Conservation (phyloP, 2,888 invertebrate species). For the Quadriops clusia region DNA sequence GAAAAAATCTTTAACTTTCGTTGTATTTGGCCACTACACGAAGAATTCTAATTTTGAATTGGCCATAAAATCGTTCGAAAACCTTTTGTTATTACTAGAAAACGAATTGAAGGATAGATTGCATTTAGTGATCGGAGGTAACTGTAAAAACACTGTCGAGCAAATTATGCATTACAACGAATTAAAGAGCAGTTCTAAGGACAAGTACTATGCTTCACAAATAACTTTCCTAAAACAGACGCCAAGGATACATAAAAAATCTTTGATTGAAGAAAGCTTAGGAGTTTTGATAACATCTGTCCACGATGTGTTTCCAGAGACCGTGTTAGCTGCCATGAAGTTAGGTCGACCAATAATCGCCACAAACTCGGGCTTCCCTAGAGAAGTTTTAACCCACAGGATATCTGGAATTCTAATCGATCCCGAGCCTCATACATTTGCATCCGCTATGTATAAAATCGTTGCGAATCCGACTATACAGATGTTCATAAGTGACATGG, state of each 20-base stretch:
- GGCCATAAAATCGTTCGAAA: slow-evolving; percentile 29
- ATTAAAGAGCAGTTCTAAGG: slow-evolving; percentile 24
- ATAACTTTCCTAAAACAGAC: slow-evolving; percentile 29
- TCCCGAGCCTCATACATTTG: slow-evolving; percentile 25
- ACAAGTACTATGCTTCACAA: slow-evolving; percentile 26
- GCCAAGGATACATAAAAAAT: slow-evolving; percentile 29
- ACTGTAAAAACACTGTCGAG: slow-evolving; percentile 22
- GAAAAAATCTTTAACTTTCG: slow-evolving; percentile 24
- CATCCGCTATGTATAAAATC: slow-evolving; percentile 28
- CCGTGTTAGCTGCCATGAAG: slow-evolving; percentile 27
- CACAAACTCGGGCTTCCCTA: slow-evolving; percentile 27
- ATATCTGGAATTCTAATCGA: slow-evolving; percentile 30
- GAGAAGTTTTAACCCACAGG: slow-evolving; percentile 25
- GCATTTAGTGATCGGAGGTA: slow-evolving; percentile 30
- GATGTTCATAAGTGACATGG: slow-evolving; percentile 30
- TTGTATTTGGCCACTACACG: slow-evolving; percentile 27
- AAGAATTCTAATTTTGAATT: slow-evolving; percentile 28
- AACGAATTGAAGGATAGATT: slow-evolving; percentile 23
- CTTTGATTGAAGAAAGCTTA: slow-evolving; percentile 26
- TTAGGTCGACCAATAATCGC: slow-evolving; percentile 29
- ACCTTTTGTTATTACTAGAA: slow-evolving; percentile 23
- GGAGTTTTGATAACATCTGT: slow-evolving; percentile 28
- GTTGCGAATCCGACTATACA: slow-evolving; percentile 27
- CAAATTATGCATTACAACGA: slow-evolving; percentile 28
- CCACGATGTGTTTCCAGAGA: slow-evolving; percentile 28